phyloP scores from a whole-genome alignment of 2,888 invertebrate species.

The Teleogryllus oceanicus region DNA sequence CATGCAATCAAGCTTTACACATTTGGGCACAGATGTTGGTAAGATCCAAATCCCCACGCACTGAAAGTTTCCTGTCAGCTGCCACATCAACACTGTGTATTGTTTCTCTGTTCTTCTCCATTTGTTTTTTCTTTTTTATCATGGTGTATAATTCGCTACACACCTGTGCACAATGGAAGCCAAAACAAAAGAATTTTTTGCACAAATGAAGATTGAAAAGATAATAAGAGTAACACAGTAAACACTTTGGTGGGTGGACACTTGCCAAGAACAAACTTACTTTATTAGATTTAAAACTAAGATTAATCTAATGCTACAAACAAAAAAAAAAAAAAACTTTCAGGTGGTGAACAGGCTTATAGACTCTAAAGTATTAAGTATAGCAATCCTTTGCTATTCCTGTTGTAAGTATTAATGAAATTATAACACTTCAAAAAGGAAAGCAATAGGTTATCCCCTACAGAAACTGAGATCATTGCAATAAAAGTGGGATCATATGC shows the following conservation, averaged over 20 bases:
- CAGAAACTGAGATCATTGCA: background rate
- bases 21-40: background rate
- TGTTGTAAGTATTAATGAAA: background rate
- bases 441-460: background rate
- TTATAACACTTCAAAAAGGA: background rate
- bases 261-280: slow-evolving; percentile 3
- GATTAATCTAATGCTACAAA: slow-evolving; percentile 6
- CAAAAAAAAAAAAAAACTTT: background rate
- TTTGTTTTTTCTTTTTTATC: slow-evolving; percentile 2
- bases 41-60: too few species aligned
- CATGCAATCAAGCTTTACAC: too few species aligned
- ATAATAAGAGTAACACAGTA: background rate
- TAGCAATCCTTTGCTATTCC: background rate
- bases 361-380: background rate
- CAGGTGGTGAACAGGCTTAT: background rate
- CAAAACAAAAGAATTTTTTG: background rate
- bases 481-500: background rate
- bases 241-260: slow-evolving; percentile 2
- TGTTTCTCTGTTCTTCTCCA: background rate
- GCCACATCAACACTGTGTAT: background rate
- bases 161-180: background rate
- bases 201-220: background rate
- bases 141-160: background rate
- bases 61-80: background rate
- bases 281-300: slow-evolving; percentile 18